Conservation (phyloP, 1,140 invertebrate species). For the Ruditapes philippinarum region DNA sequence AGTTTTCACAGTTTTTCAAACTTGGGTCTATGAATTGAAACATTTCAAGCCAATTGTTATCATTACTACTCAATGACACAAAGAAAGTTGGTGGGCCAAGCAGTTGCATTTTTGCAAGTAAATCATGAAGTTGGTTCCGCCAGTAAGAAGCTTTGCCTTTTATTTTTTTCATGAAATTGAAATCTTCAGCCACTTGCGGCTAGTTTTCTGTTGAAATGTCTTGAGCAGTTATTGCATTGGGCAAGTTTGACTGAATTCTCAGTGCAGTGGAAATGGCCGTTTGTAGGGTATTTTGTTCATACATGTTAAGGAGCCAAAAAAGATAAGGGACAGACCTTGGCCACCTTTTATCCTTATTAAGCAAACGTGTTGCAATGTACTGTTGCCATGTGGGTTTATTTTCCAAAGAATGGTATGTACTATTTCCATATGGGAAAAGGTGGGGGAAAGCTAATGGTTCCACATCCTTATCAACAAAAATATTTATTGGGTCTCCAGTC, state of each 20-base stretch:
- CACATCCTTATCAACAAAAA: not conserved
- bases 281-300: slow-evolving; percentile 1
- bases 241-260: not conserved
- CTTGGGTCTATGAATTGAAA: not conserved
- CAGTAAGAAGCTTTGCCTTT: slow-evolving; percentile 16
- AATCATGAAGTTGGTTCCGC: not conserved
- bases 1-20: no score
- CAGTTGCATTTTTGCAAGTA: not conserved
- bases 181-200: not conserved
- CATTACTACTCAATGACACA: not conserved
- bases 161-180: not conserved
- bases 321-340: not conserved
- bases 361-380: not conserved
- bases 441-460: not conserved
- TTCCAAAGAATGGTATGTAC: not conserved
- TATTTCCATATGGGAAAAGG: not conserved
- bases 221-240: not conserved
- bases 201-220: not conserved
- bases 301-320: not conserved
- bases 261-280: not conserved
- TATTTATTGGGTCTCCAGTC: not conserved
- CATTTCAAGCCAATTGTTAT: not conserved
- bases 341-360: not conserved
- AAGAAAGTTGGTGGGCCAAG: slow-evolving; percentile 31
- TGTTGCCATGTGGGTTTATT: not conserved